phyloP scores from a whole-genome alignment of 2,113 vertebrate species.

The Poecilia latipinna region DNA sequence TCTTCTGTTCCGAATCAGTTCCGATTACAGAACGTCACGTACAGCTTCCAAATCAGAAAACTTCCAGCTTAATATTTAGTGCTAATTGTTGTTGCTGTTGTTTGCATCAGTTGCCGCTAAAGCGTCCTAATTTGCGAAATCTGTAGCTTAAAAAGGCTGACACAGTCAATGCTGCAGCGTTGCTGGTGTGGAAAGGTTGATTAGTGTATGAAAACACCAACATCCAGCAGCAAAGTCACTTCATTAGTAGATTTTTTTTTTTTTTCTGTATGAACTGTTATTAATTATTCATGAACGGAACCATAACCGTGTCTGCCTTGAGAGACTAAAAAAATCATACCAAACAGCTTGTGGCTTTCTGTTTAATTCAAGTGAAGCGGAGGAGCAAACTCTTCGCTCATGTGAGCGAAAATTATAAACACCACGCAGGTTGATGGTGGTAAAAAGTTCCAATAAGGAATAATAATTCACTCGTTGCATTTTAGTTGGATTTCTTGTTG shows the following conservation, averaged over 20 bases:
- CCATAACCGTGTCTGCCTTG: not conserved
- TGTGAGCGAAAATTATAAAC: not conserved
- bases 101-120: too few species aligned
- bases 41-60: not conserved
- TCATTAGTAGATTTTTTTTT: too few species aligned
- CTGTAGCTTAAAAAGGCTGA: not conserved
- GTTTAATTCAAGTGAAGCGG: not conserved
- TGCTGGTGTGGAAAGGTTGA: too few species aligned
- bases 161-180: too few species aligned
- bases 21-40: not conserved
- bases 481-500: not conserved
- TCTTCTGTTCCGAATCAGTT: not conserved
- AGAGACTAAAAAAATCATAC: not conserved
- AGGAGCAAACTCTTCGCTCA: not conserved
- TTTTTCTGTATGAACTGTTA: too few species aligned
- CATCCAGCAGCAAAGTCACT: too few species aligned
- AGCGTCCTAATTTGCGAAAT: too few species aligned
- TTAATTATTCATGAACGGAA: too few species aligned
- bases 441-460: too few species aligned
- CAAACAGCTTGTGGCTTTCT: not conserved
- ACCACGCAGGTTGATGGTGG: too few species aligned
- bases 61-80: not conserved
- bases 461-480: too few species aligned
- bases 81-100: not conserved
- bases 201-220: too few species aligned